Evolutionary conservation across 1,140 invertebrate genomes (phyloP).

Genomic region (Helicoverpa armigera): DNA sequence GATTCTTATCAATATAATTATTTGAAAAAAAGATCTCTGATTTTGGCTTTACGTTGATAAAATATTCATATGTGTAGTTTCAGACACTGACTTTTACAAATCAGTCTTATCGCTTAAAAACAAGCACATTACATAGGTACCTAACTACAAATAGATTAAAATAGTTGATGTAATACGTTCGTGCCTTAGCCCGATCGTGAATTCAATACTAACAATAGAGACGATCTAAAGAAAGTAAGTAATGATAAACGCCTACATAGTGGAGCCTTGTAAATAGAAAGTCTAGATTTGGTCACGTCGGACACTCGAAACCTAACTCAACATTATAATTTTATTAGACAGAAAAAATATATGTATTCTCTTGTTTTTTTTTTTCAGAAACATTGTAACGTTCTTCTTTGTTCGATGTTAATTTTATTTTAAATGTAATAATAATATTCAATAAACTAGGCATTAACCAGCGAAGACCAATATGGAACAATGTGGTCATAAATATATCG

Average conservation of each 20-base stretch:
- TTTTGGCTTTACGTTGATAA: too few species aligned
- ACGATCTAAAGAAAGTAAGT: neutral
- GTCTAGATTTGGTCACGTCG: conserved; percentile 2
- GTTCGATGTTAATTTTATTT: neutral
- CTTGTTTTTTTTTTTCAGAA: neutral
- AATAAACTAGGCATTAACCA: conserved; percentile 16
- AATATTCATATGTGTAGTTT: too few species aligned
- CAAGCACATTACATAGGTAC: too few species aligned
- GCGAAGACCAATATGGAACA: conserved; percentile 37
- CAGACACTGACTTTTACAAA: too few species aligned
- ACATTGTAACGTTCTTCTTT: neutral
- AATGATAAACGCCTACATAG: neutral
- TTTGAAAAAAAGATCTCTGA: too few species aligned
- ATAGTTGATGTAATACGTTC: too few species aligned
- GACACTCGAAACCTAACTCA: conserved; percentile 23
- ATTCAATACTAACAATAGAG: too few species aligned
- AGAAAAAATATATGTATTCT: neutral
- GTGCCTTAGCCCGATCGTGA: too few species aligned
- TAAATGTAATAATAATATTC: neutral
- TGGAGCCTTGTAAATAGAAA: neutral
- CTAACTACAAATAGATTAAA: too few species aligned
- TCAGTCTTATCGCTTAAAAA: too few species aligned
- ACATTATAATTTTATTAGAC: neutral
- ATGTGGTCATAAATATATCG: conserved; percentile 39
- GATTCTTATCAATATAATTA: too few species aligned